These are phyloP conservation scores for Helleia helle DNA, from an alignment of 2,888 invertebrate genomes.

Conservation along the genomic window DNA sequence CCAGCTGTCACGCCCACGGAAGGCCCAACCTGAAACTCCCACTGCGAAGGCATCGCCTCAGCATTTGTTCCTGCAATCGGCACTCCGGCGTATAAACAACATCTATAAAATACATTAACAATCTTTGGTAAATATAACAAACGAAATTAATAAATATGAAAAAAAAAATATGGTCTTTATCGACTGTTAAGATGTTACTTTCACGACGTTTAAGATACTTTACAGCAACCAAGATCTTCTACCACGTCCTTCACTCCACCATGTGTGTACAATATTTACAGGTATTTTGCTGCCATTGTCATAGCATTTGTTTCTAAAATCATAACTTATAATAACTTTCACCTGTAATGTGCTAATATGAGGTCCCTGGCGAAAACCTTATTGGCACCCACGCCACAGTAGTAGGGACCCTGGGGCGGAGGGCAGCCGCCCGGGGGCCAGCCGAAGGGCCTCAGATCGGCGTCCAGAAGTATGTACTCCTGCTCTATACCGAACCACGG, in stretches of 20 bases:
- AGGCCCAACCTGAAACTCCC: conserved; percentile 94
- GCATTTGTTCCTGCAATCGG: conserved; percentile 96
- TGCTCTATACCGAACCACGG: conserved; percentile 97
- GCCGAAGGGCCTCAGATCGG: conserved; percentile 90
- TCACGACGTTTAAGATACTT: no score
- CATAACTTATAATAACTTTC: no score
- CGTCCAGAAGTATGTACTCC: conserved; percentile 90
- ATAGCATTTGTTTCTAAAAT: no score
- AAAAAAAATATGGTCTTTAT: no score
- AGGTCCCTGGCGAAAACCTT: conserved; percentile 95
- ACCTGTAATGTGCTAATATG: conserved; percentile 83
- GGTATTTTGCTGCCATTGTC: no score
- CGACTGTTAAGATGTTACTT: no score
- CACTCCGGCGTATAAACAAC: conserved; percentile 94
- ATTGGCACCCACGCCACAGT: conserved; percentile 96
- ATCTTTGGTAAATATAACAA: no score
- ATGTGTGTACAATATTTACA: no score
- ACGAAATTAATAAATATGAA: no score
- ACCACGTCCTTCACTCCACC: no score
- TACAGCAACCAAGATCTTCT: no score
- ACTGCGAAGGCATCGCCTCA: conserved; percentile 96
- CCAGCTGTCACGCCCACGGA: conserved; percentile 86
- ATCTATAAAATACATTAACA: conserved; percentile 29
- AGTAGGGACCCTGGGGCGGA: conserved; percentile 84
- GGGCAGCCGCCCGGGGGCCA: conserved; percentile 96